phyloP scores from a whole-genome alignment of 2,113 vertebrate genomes.

The Myrmecophaga tridactyla region DNA sequence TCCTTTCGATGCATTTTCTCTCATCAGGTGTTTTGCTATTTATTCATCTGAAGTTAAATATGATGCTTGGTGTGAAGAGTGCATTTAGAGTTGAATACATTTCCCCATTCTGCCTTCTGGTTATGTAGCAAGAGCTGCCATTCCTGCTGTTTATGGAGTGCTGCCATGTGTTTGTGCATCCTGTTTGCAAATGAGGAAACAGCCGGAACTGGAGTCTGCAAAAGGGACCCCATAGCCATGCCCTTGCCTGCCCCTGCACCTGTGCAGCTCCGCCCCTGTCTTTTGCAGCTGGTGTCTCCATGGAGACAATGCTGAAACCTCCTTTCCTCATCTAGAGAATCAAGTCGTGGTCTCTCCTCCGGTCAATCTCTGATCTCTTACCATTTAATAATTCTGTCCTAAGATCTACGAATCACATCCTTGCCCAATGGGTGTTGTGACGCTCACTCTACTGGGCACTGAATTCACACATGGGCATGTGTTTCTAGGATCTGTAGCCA shows the following conservation, averaged over 20 bases:
- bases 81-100: no score
- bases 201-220: no score
- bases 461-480: background rate
- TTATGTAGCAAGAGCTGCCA: no score
- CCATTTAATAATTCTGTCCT: background rate
- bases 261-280: no score
- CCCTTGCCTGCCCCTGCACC: rapidly evolving
- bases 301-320: no score
- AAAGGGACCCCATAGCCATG: no score
- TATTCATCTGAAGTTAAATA: background rate
- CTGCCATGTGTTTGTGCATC: no score
- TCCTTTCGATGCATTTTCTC: background rate
- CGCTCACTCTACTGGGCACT: no score
- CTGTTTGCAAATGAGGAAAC: background rate
- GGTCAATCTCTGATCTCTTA: background rate
- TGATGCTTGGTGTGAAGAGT: background rate
- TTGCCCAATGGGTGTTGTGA: background rate
- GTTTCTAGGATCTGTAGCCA: background rate
- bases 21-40: no score
- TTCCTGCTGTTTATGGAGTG: no score
- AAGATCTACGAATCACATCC: background rate
- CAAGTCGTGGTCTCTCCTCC: background rate
- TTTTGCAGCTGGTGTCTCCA: no score
- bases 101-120: background rate
- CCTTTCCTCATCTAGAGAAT: rapidly evolving